Conservation (phyloP, 2,888 invertebrate species). For the Drosophila niveifrons region DNA sequence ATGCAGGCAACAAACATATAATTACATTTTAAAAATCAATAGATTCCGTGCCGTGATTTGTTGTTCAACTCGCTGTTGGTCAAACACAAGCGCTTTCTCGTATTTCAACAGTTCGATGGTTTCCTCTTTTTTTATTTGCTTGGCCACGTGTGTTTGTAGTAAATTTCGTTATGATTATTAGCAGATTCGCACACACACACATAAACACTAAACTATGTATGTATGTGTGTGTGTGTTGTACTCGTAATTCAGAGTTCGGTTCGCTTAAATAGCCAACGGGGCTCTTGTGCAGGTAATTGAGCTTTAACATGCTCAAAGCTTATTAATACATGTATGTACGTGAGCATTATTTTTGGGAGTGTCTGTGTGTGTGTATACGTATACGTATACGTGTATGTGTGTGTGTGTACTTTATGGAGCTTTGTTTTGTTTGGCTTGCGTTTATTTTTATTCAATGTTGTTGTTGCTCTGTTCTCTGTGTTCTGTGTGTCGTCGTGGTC, state of each 20-base stretch:
- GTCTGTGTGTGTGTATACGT: conserved; percentile 16
- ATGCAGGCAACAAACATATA: neutral
- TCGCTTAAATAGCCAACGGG: conserved; percentile 55
- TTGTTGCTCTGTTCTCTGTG: conserved; percentile 6
- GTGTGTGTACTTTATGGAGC: conserved; percentile 39
- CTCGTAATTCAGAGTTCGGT: conserved; percentile 36
- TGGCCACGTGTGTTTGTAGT: conserved; percentile 27
- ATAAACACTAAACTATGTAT: neutral
- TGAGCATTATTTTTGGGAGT: conserved; percentile 21
- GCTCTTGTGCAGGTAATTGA: conserved; percentile 65
- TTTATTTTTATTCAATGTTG: conserved; percentile 49
- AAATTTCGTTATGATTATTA: conserved; percentile 41
- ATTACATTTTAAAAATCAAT: conserved; percentile 2
- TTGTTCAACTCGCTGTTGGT: neutral
- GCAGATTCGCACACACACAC: conserved; percentile 14
- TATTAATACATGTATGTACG: conserved; percentile 62
- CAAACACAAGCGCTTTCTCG: neutral
- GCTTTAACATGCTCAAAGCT: conserved; percentile 69
- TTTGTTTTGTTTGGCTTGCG: conserved; percentile 45
- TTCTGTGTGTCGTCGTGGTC: conserved; percentile 15
- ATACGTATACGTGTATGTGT: neutral
- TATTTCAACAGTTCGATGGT: neutral
- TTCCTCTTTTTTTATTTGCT: no score
- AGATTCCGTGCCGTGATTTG: neutral
- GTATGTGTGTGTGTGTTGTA: neutral